Percentiles rank a stretch among this genome's conserved stretches.
Evolutionary conservation across 2,888 invertebrate species (phyloP).

Genomic region (Criorhina ranunculi): DNA sequence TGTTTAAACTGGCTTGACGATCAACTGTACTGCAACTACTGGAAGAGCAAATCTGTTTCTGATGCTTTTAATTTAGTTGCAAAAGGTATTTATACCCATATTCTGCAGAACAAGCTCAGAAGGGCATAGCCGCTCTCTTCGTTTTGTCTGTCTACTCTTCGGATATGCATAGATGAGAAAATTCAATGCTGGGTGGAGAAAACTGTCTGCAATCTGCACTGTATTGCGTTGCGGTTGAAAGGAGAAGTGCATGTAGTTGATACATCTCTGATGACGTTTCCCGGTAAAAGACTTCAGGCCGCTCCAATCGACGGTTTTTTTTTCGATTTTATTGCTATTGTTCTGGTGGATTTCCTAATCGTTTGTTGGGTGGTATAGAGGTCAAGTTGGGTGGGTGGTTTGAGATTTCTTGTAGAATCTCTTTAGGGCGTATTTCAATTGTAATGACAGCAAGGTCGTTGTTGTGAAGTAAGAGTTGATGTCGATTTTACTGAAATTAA

Average conservation of each 20-base stretch:
- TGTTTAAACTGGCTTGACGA: slow-evolving; percentile 13
- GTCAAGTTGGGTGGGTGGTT: slow-evolving; percentile 16
- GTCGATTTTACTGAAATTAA: no score
- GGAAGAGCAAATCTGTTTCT: slow-evolving; percentile 62
- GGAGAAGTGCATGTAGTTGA: not conserved
- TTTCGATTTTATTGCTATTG: slow-evolving; percentile 15
- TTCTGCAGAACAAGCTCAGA: slow-evolving; percentile 32
- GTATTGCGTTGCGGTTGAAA: not conserved
- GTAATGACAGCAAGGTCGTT: slow-evolving; percentile 14
- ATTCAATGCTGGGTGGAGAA: slow-evolving; percentile 19
- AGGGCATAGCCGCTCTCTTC: slow-evolving; percentile 55
- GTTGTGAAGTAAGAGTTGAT: slow-evolving; percentile 5
- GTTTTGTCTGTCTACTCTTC: slow-evolving; percentile 9
- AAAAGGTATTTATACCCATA: slow-evolving; percentile 68
- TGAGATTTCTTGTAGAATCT: not conserved
- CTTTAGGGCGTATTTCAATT: slow-evolving; percentile 7
- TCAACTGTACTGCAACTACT: slow-evolving; percentile 21
- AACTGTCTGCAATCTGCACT: not conserved
- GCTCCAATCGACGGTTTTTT: slow-evolving; percentile 7
- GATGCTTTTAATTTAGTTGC: slow-evolving; percentile 47
- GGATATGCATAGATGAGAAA: slow-evolving; percentile 49
- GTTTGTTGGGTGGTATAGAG: slow-evolving; percentile 3
- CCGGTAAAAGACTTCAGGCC: slow-evolving; percentile 4
- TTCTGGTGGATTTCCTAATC: slow-evolving; percentile 33
- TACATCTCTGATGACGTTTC: slow-evolving; percentile 15